A percentile compares a stretch with the other conserved stretches of the same genome.
Conservation (phyloP, 2,113 vertebrate species). For the Columba janthina region DNA sequence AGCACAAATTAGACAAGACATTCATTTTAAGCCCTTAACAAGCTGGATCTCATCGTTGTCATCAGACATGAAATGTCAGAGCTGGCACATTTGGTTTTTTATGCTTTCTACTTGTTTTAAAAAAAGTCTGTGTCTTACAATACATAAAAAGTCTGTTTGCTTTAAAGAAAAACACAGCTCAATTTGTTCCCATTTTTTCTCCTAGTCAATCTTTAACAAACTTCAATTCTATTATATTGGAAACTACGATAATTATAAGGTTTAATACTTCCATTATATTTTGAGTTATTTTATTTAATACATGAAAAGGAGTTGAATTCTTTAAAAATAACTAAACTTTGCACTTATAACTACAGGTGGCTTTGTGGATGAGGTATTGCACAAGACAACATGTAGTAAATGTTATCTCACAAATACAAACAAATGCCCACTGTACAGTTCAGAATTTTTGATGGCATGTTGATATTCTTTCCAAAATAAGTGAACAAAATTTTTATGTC, state of each 20-base stretch:
- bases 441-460: neutral
- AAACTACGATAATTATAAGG: conserved; percentile 68
- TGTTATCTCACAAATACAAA: neutral
- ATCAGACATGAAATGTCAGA: conserved; percentile 70
- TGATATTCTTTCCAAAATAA: neutral
- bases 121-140: conserved; percentile 42
- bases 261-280: conserved; percentile 63
- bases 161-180: conserved; percentile 61
- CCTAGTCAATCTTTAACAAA: conserved; percentile 53
- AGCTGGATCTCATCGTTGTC: conserved; percentile 56
- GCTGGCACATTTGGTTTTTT: conserved; percentile 52
- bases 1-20: conserved; percentile 71
- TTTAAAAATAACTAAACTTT: conserved; percentile 49
- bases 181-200: conserved; percentile 41
- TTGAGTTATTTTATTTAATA: conserved; percentile 60
- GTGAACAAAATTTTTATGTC: neutral
- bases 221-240: conserved; percentile 59
- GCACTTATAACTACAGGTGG: neutral
- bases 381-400: neutral
- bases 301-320: conserved; percentile 24
- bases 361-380: conserved; percentile 3
- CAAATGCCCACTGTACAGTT: neutral
- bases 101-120: conserved; percentile 36
- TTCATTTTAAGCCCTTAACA: conserved; percentile 67
- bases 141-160: conserved; percentile 59